phyloP scores from a whole-genome alignment of 2,113 vertebrate genomes.

The Rissa tridactyla region DNA sequence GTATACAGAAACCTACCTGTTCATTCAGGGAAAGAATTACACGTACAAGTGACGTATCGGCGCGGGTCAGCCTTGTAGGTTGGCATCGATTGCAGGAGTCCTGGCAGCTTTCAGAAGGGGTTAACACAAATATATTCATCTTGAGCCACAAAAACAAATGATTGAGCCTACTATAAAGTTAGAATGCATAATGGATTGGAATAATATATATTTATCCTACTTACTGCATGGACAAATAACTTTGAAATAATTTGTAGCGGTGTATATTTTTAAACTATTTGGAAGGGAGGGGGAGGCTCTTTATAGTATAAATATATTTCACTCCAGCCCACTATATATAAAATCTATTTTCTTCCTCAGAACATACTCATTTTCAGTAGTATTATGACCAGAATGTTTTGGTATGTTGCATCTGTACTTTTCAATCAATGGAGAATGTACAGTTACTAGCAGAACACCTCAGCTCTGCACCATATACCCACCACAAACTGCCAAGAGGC shows the following conservation, averaged over 20 bases:
- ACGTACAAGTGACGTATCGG: background rate
- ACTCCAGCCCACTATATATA: conserved; percentile 57
- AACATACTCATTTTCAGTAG: conserved; percentile 35
- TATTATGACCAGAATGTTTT: conserved; percentile 53
- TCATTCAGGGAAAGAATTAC: background rate
- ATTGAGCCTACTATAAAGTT: background rate
- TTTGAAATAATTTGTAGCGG: background rate
- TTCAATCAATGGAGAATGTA: background rate
- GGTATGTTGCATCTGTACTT: conserved; percentile 14
- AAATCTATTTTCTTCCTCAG: conserved; percentile 22
- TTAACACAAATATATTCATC: conserved; percentile 11
- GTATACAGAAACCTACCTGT: conserved; percentile 16
- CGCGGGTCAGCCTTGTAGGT: background rate
- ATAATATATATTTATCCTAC: background rate
- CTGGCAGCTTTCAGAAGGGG: conserved; percentile 30
- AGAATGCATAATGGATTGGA: conserved; percentile 12
- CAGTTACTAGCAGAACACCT: background rate
- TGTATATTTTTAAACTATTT: conserved; percentile 16
- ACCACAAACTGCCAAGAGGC: conserved; percentile 1
- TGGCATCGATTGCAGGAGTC: background rate
- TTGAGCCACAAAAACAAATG: background rate
- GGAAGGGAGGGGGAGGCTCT: conserved; percentile 42
- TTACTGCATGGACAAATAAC: background rate
- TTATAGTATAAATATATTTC: conserved; percentile 61
- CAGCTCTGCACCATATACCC: background rate